Conservation (phyloP, 2,113 vertebrate species). For the Hippocampus mohnikei region DNA sequence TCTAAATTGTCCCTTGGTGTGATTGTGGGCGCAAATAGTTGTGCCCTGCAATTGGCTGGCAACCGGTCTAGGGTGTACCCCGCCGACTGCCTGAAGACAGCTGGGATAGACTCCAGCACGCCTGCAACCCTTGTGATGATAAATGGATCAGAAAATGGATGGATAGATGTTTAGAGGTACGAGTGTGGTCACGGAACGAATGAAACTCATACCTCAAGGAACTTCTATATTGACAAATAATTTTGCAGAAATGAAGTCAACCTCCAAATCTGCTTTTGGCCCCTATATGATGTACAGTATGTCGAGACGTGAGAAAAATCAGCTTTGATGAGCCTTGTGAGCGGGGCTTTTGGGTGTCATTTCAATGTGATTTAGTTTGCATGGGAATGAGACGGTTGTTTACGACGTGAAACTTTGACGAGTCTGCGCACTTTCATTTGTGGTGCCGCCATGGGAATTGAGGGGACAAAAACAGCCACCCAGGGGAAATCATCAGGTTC, state of each 20-base stretch:
- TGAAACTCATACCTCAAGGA: neutral
- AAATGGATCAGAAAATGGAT: too few relatives aligned
- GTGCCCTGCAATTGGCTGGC: too few relatives aligned
- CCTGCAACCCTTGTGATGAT: too few relatives aligned
- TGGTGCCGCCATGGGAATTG: conserved; percentile 11
- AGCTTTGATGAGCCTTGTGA: neutral
- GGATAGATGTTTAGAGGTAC: neutral
- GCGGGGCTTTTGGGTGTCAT: neutral
- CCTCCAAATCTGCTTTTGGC: neutral
- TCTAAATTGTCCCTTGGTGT: too few relatives aligned
- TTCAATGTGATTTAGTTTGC: neutral
- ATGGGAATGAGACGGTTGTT: conserved; percentile 1
- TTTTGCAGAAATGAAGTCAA: neutral
- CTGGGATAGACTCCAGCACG: too few relatives aligned
- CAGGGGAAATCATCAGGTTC: conserved; percentile 48
- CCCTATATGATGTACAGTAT: neutral
- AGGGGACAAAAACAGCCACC: conserved; percentile 15
- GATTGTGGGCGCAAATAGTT: too few relatives aligned
- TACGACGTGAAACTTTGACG: neutral
- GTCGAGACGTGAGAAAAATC: neutral
- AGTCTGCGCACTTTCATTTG: neutral
- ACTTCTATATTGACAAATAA: neutral
- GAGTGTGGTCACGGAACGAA: too few relatives aligned
- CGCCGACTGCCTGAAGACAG: too few relatives aligned
- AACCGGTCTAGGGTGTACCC: too few relatives aligned